phyloP scores from a whole-genome alignment of 2,113 vertebrate genomes.

The Ctenodactylus gundi region DNA sequence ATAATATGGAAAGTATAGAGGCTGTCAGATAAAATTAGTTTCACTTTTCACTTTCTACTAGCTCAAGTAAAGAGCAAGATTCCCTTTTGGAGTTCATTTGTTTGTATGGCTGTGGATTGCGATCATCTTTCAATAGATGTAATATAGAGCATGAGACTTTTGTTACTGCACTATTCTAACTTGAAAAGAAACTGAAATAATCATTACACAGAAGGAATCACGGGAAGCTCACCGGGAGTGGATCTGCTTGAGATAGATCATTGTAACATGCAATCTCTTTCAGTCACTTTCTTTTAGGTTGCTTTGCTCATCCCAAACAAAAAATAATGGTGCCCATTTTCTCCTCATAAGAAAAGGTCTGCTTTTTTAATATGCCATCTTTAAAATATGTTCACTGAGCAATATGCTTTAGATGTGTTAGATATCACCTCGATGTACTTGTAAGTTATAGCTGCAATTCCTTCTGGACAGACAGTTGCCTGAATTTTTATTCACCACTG shows the following conservation, averaged over 20 bases:
- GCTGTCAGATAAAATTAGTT: neutral
- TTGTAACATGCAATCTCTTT: neutral
- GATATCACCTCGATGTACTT: neutral
- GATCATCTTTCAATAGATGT: neutral
- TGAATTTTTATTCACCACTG: neutral
- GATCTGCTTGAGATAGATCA: neutral
- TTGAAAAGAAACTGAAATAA: neutral
- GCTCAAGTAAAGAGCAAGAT: neutral
- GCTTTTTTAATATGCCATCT: neutral
- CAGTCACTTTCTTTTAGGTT: neutral
- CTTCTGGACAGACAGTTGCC: neutral
- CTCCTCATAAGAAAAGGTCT: neutral
- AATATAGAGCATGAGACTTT: neutral
- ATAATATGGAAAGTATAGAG: neutral
- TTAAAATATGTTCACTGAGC: neutral
- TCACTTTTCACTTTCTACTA: slow-evolving; percentile 9
- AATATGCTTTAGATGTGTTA: neutral
- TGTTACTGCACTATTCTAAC: neutral
- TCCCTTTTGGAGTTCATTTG: neutral
- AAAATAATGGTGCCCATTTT: neutral
- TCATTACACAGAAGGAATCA: neutral
- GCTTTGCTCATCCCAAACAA: neutral
- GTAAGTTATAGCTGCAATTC: neutral
- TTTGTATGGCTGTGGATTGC: neutral
- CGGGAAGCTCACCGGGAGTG: neutral